Percentiles rank a stretch among this genome's conserved stretches.
Evolutionary conservation across 2,113 vertebrate species (phyloP).

Genomic region (Ranitomeya imitator): DNA sequence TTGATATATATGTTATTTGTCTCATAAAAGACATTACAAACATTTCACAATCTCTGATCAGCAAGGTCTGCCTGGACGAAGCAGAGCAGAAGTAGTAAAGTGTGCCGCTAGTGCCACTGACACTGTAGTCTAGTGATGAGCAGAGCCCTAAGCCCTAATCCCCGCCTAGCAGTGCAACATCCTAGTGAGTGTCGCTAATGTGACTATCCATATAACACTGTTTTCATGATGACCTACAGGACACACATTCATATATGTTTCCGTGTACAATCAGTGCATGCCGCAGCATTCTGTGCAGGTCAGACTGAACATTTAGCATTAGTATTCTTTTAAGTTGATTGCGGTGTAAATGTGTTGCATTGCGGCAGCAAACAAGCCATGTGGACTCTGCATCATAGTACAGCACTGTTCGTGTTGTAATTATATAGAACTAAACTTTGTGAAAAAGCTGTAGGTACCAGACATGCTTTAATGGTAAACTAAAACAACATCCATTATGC

Average conservation of each 20-base stretch:
- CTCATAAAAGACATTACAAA: neutral
- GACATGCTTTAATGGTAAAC: neutral
- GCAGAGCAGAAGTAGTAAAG: too few species aligned
- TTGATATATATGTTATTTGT: neutral
- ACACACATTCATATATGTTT: neutral
- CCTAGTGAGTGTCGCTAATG: too few species aligned
- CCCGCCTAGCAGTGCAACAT: too few species aligned
- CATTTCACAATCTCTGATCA: neutral
- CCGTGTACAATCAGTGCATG: neutral
- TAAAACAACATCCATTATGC: neutral
- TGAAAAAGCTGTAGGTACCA: neutral
- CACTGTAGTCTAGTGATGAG: neutral
- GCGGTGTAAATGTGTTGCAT: conserved; percentile 14
- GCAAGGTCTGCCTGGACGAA: too few species aligned
- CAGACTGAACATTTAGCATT: neutral
- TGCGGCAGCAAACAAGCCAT: neutral
- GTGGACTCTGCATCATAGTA: neutral
- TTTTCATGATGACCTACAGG: neutral
- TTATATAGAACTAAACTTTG: neutral
- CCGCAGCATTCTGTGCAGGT: neutral
- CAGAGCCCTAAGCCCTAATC: neutral
- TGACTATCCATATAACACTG: neutral
- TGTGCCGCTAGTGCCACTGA: too few species aligned
- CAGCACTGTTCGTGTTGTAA: neutral
- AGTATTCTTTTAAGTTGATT: neutral